Evolutionary conservation across 2,797 vertebrate genomes (phyloP).

Genomic region (Varecia variegata): DNA sequence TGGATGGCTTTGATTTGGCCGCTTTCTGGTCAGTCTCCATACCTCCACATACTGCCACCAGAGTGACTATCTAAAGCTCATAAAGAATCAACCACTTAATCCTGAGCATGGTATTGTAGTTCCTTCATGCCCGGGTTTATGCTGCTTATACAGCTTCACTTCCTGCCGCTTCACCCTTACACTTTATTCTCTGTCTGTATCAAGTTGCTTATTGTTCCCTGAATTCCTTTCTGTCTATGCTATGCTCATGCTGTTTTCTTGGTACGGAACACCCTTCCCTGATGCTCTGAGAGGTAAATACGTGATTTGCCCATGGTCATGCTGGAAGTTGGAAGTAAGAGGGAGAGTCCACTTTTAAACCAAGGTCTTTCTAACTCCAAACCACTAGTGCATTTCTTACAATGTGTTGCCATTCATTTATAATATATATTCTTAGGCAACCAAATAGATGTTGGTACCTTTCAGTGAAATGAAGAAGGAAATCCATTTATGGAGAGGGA

Average conservation of each 20-base stretch:
- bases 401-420: not conserved
- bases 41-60: not conserved
- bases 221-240: not conserved
- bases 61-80: not conserved
- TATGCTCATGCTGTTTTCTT: not conserved
- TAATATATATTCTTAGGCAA: not conserved
- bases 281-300: not conserved
- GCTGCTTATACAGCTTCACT: not conserved
- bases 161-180: not conserved
- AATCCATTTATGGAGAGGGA: constrained; percentile 1
- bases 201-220: not conserved
- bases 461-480: constrained; percentile 29
- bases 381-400: not conserved
- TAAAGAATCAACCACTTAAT: not conserved
- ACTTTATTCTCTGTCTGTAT: not conserved
- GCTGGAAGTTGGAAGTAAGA: not conserved
- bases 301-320: not conserved
- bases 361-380: not conserved
- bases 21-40: not conserved
- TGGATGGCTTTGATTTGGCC: not conserved
- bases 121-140: not conserved
- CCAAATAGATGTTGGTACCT: not conserved
- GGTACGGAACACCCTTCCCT: not conserved
- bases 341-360: not conserved
- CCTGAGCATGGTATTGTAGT: not conserved